These are phyloP conservation scores for Corythornis madagascariensis DNA, from an alignment of 2,113 vertebrate species.

Conservation along the genomic window DNA sequence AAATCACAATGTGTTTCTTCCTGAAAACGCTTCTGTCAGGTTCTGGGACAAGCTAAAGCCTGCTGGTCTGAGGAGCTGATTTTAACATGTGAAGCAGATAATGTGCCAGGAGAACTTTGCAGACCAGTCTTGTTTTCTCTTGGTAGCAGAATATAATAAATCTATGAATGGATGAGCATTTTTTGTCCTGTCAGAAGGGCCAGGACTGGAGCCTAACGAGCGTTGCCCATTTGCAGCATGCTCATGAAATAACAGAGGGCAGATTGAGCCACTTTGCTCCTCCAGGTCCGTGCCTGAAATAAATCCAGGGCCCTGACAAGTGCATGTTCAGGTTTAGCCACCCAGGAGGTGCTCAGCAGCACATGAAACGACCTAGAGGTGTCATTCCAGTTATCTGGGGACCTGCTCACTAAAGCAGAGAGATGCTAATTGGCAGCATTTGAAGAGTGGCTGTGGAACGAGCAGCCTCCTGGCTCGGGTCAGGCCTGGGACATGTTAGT, in stretches of 20 bases:
- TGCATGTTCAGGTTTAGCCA: not conserved
- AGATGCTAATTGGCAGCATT: not conserved
- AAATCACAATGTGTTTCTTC: not conserved
- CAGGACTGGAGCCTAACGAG: not conserved
- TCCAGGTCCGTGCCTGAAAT: not conserved
- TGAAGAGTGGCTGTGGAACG: not conserved
- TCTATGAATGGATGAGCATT: not conserved
- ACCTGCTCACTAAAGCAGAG: not conserved
- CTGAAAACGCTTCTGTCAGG: not conserved
- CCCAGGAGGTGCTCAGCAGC: not conserved
- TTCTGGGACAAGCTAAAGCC: not conserved
- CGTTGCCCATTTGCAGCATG: accelerated
- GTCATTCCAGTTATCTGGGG: not conserved
- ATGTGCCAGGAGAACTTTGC: not conserved
- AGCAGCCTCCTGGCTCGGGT: not conserved
- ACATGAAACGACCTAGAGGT: not conserved
- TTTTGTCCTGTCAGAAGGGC: not conserved
- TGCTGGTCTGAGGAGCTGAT: not conserved
- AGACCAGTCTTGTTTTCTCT: not conserved
- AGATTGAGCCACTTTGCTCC: not conserved
- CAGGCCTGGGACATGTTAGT: not conserved
- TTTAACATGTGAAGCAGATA: not conserved
- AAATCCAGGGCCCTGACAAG: not conserved
- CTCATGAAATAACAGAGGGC: not conserved
- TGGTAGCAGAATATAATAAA: not conserved